phyloP scores from a whole-genome alignment of 2,888 invertebrate genomes.

The Pandemis corylana region DNA sequence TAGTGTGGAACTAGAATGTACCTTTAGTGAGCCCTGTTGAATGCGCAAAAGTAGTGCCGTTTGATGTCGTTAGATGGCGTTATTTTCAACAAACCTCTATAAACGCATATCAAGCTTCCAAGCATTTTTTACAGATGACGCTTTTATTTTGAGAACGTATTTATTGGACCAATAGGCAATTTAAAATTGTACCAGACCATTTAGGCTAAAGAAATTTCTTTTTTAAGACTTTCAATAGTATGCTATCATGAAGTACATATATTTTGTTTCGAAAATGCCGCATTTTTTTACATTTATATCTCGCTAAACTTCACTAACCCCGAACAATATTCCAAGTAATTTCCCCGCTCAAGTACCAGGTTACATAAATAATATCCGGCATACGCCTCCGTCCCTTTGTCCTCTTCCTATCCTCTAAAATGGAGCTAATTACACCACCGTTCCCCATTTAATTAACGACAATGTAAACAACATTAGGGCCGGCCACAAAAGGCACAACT shows the following conservation, averaged over 20 bases:
- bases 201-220: no score
- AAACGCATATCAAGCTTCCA: not conserved
- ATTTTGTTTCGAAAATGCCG: no score
- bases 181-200: no score
- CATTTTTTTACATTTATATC: not conserved
- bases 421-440: slow-evolving; percentile 47
- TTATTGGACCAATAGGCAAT: not conserved
- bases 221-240: no score
- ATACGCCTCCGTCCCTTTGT: slow-evolving; percentile 37
- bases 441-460: slow-evolving; percentile 68
- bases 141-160: not conserved
- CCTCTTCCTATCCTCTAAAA: slow-evolving; percentile 38
- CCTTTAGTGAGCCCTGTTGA: not conserved
- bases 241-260: no score
- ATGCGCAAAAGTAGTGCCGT: not conserved
- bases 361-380: slow-evolving; percentile 40
- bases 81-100: not conserved
- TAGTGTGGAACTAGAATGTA: not conserved
- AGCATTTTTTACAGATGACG: not conserved
- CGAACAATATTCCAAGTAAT: slow-evolving; percentile 1
- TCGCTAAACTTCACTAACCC: not conserved
- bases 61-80: not conserved
- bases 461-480: slow-evolving; percentile 72
- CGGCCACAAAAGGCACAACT: slow-evolving; percentile 66
- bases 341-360: not conserved